Evolutionary conservation across 2,888 invertebrate genomes (phyloP), one percentile per base, ranked within the genome.

Genomic region (Teleiodes luculella): DNA sequence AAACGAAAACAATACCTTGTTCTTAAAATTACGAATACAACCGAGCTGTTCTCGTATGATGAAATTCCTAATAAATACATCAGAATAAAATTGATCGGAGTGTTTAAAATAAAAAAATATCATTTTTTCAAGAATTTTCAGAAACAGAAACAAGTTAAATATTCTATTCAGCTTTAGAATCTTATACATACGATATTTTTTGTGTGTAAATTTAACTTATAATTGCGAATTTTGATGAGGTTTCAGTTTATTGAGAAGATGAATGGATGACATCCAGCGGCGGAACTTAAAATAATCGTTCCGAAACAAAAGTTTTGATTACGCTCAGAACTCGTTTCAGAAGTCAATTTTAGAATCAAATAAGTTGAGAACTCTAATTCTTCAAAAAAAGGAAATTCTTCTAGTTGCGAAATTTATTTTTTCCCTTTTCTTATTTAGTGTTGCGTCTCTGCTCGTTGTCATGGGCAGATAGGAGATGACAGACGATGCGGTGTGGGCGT

Each of bases 401-500:
- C 28, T 49, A 14, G 24, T 49, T n/a, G n/a, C 37, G 36, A 28
- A 36, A 20, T 20, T 28, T 11, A 13, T 24, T 1, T 43, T 11
- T 18, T 37, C n/a, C 45, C 16, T 41, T 35, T 39, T 36, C 20
- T 52, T 55, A 54, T 56, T 61, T 41, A 43, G 24, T 45, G 20
- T 35, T 16, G 18, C 18, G 41, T 41, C 48, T 48, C 18, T 30
- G 20, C 3, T 36, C 49, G 48, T 53, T 50, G 56, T 53, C 53
- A 37, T 41, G 46, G 52, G 36, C 55, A 56, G 56, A 56, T 56
- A 53, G 57, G 55, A 61, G 58, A 61, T 60, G 64, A 67, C 63
- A 66, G 64, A 60, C 63, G 67, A 64, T 66, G 66, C 67, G 65
- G 64, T 65, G n/a, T n/a, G n/a, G n/a, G n/a, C n/a, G n/a, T n/a